Evolutionary conservation across 2,797 vertebrate species (phyloP), one percentile per base, ranked within the genome.

Genomic region (Mormyrops attenuatus): DNA sequence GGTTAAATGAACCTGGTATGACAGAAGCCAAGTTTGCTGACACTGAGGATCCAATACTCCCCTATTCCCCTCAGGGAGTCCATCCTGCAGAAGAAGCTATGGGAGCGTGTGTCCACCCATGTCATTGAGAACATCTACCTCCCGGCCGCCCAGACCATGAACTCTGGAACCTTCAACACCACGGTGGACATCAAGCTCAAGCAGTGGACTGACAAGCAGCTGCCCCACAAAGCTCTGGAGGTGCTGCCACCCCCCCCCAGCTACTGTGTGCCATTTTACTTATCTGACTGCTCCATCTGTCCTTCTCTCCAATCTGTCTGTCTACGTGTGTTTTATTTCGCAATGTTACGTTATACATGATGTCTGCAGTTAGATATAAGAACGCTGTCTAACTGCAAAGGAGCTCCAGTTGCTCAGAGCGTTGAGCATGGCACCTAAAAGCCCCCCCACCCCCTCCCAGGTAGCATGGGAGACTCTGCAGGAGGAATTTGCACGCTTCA

Each of bases 41-140:
- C 13, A 20, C 38, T 77, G 34, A 77, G 69, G 34, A 20, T 73
- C 66, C 22, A 41, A 41, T 41, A 41, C 22, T 1, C 15, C 5
- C 34, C 80, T 50, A 8, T 5, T 20, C 1, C 44, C 55, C 41
- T 47, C 92, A 99, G 99, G 99, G 99, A 99, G 93, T 95, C 98
- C 80, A 99, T 99, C 88, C 96, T 99, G 89, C 98, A 99, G 93
- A 98, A 97, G 91, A 98, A 97, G 77, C 93, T 99, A 80, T 99
- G 99, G 99, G 98, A 99, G 92, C 97, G 98, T 63, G 98, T 99
- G 52, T 99, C 98, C 30, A 99, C 98, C 17, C 99, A 99, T 69
- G 99, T 99, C 93, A 99, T 99, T 88, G 99, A 99, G 94, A 99
- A 99, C 93, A 99, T 99, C 94, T 99, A 99, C 94, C 96, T 99